phyloP scores from a whole-genome alignment of 2,888 invertebrate species.

The Crocallis elinguaria region DNA sequence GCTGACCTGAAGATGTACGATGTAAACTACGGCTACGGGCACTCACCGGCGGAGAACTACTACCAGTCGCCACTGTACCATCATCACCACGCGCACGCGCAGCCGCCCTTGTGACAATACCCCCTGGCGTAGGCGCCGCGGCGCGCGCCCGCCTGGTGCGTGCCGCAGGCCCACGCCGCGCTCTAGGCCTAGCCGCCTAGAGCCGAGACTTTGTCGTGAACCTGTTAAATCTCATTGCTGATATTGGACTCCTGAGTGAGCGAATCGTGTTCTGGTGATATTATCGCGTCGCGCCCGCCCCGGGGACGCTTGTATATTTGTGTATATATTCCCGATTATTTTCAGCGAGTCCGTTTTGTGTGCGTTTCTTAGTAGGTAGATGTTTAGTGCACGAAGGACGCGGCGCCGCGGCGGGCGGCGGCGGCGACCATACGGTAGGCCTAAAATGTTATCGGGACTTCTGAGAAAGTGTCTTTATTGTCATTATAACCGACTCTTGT shows the following conservation, averaged over 20 bases:
- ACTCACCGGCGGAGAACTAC: slow-evolving; percentile 89
- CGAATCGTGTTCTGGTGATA: slow-evolving; percentile 79
- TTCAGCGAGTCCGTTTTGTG: slow-evolving; percentile 65
- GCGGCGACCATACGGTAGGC: slow-evolving; percentile 63
- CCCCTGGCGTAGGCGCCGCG: slow-evolving; percentile 91
- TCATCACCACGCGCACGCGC: slow-evolving; percentile 87
- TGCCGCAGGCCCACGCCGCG: slow-evolving; percentile 52
- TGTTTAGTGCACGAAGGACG: slow-evolving; percentile 62
- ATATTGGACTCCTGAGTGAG: slow-evolving; percentile 81
- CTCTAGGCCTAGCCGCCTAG: slow-evolving; percentile 43
- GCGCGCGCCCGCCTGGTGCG: slow-evolving; percentile 60
- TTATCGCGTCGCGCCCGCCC: slow-evolving; percentile 54
- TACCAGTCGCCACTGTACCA: slow-evolving; percentile 93
- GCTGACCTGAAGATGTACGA: slow-evolving; percentile 97
- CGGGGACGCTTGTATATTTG: slow-evolving; percentile 61
- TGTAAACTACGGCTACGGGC: slow-evolving; percentile 86
- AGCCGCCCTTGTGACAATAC: slow-evolving; percentile 96
- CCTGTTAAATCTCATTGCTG: slow-evolving; percentile 61
- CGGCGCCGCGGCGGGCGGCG: slow-evolving; percentile 58
- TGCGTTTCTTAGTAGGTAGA: slow-evolving; percentile 72
- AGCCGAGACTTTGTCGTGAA: slow-evolving; percentile 26
- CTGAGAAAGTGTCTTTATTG: slow-evolving; percentile 72
- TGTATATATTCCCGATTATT: slow-evolving; percentile 72
- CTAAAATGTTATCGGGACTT: slow-evolving; percentile 68
- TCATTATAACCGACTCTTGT: slow-evolving; percentile 55